Evolutionary conservation across 2,797 vertebrate species (phyloP).

Genomic region (Peromyscus aztecus): DNA sequence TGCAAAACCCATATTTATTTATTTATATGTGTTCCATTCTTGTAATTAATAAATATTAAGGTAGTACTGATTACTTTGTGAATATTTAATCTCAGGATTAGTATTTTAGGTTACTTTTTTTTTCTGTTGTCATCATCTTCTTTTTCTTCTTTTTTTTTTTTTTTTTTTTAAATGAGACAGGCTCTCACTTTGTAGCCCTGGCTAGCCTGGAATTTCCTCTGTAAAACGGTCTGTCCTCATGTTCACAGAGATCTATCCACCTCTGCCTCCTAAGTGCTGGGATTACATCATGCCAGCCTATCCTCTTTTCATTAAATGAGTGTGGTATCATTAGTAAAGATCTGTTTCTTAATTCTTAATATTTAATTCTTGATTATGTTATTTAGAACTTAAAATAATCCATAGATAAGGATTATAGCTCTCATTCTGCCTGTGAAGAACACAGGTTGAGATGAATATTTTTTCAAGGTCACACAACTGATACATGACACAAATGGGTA

Average conservation of each 20-base stretch:
- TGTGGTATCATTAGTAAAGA: background rate
- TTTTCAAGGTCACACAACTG: background rate
- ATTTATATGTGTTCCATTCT: background rate
- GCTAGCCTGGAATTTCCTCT: background rate
- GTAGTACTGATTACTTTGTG: slow-evolving; percentile 9
- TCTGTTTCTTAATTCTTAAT: slow-evolving; percentile 12
- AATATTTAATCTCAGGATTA: slow-evolving; percentile 40
- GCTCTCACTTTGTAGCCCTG: background rate
- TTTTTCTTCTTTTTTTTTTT: too few species aligned
- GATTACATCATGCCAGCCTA: background rate
- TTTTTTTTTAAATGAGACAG: background rate
- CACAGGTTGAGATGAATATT: background rate
- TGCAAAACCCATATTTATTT: slow-evolving; percentile 29
- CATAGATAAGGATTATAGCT: background rate
- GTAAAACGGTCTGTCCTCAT: background rate
- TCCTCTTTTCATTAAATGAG: background rate
- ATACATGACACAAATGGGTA: background rate
- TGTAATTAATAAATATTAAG: background rate
- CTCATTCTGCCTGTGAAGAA: background rate
- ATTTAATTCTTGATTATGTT: background rate
- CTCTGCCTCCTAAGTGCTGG: background rate
- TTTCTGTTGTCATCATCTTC: too few species aligned
- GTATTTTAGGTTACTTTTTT: background rate
- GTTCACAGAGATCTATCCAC: background rate
- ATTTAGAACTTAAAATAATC: slow-evolving; percentile 46